These are phyloP conservation scores for Narcine bancroftii DNA, from an alignment of 2,113 vertebrate species.

Conservation along the genomic window DNA sequence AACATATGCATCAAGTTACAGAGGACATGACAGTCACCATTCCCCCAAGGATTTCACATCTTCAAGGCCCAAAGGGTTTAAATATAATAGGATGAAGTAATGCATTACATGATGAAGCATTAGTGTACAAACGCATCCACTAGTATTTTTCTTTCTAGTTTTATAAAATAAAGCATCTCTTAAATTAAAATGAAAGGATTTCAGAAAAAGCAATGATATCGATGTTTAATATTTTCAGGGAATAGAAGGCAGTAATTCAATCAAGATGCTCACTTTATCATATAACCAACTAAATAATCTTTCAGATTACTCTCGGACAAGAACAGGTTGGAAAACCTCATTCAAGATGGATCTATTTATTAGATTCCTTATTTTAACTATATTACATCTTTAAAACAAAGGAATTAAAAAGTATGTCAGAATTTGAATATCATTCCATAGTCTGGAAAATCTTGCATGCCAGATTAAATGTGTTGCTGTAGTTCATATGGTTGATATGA, in stretches of 20 bases:
- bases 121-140: background rate
- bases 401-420: too few species aligned
- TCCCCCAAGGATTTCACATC: too few species aligned
- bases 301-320: background rate
- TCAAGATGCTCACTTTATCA: background rate
- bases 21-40: background rate
- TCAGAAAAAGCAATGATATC: background rate
- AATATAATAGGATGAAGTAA: background rate
- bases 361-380: too few species aligned
- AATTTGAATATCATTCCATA: too few species aligned
- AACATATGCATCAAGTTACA: background rate
- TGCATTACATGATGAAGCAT: background rate
- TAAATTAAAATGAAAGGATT: background rate
- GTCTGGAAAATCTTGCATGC: too few species aligned
- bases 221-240: background rate
- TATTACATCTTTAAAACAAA: too few species aligned
- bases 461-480: too few species aligned
- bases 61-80: too few species aligned
- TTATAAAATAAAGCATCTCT: background rate
- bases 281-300: background rate
- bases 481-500: background rate
- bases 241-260: background rate
- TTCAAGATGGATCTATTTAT: background rate
- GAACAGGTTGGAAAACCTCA: background rate
- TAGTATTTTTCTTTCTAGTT: background rate